These are phyloP conservation scores for Troides helena DNA, from an alignment of 2,888 invertebrate species.

Conservation along the genomic window DNA sequence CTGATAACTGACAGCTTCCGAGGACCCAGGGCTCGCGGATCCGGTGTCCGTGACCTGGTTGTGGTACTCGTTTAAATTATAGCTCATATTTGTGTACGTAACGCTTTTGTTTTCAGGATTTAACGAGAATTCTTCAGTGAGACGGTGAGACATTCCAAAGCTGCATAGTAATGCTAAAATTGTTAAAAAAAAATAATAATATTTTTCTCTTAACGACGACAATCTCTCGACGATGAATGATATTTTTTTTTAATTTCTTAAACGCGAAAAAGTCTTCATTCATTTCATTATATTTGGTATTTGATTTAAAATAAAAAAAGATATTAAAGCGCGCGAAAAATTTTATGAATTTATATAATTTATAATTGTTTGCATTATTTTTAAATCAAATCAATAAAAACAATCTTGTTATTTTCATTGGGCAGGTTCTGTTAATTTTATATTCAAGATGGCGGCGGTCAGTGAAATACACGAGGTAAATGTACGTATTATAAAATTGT, in stretches of 20 bases:
- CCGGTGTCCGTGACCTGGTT: no score
- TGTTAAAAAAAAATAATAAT: constrained; percentile 35
- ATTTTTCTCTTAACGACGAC: constrained; percentile 59
- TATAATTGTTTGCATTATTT: not conserved
- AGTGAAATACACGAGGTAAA: not conserved
- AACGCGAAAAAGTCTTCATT: constrained; percentile 5
- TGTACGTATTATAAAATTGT: constrained; percentile 26
- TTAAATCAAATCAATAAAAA: not conserved
- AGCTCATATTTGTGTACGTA: no score
- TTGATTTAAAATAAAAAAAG: not conserved
- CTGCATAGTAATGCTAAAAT: constrained; percentile 41
- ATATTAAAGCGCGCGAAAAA: not conserved
- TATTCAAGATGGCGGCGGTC: constrained; percentile 1
- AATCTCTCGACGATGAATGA: constrained; percentile 60
- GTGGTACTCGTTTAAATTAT: no score
- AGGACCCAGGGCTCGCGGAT: no score
- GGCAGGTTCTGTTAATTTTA: constrained; percentile 1
- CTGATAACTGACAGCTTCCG: no score
- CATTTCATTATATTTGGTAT: constrained; percentile 24
- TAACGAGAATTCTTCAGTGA: constrained; percentile 71
- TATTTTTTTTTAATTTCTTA: constrained; percentile 40
- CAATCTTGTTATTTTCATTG: constrained; percentile 16
- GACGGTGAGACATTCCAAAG: constrained; percentile 70
- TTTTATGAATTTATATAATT: not conserved
- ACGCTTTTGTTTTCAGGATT: constrained; percentile 55